Evolutionary conservation across 2,113 vertebrate species (phyloP), one percentile per base, ranked within the genome.

Genomic region (Tachycineta bicolor): DNA sequence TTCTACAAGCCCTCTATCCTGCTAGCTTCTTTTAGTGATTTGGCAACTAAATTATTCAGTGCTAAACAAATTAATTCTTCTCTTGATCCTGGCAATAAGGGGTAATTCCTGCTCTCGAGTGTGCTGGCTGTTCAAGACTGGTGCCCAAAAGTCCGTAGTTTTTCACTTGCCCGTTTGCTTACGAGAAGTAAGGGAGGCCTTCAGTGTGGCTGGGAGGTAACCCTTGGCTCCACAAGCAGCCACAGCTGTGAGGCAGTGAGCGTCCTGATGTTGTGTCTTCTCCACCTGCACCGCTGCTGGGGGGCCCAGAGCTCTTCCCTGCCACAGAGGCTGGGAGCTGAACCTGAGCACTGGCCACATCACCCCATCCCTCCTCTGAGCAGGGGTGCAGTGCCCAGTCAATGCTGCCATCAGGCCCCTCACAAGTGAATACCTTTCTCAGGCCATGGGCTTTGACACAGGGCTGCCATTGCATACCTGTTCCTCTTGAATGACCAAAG

Each of bases 351-450:
- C 46, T 52, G 55, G 8, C 19, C 41, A 31, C 10, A 1, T 65
- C 22, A 11, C 6, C 31, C 37, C 25, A 14, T 33, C 44, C n/a
- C 25, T 83, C 10, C 28, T 47, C 37, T 62, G 39, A 19, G 64
- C n/a, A 26, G n/a, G 56, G 18, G 2, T 28, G 37, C 33, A 68
- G 55, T 0, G 0, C 39, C 18, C 1, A 9, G 0, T 34, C 0
- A 0, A 2, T 5, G 3, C 11, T 59, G 29, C 56, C 28, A 10
- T 20, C 41, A 31, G 15, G 29, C 12, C 5, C 22, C 9, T 70
- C 11, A 14, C 5, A n/a, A 10, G 12, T 50, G 52, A 43, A 26
- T 29, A 20, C 8, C 14, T 47, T 50, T 46, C 25, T 60, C 28
- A n/a, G 46, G 44, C 33, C 25, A 11, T 1, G 11, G 33, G 12